Percentiles rank a stretch among this genome's conserved stretches.
These are phyloP conservation scores for Corythucha ciliata DNA, from an alignment of 2,888 invertebrate species.

Conservation along the genomic window DNA sequence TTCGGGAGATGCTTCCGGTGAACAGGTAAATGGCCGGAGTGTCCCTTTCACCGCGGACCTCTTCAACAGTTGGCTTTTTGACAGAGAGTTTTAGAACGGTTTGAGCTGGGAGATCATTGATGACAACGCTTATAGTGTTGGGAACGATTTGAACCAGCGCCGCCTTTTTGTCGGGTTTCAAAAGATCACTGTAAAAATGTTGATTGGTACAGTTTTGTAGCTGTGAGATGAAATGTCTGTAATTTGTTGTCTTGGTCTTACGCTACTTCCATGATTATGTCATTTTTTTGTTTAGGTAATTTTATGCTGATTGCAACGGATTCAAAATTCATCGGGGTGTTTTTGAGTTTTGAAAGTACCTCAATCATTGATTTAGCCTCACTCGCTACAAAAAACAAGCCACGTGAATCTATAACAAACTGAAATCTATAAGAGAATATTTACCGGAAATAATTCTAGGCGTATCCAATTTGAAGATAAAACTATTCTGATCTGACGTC, in stretches of 20 bases:
- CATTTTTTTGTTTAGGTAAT: constrained; percentile 19
- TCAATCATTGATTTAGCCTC: constrained; percentile 23
- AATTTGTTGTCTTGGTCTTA: constrained; percentile 19
- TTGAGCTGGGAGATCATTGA: constrained; percentile 28
- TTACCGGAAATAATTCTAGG: constrained; percentile 28
- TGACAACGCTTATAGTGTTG: constrained; percentile 23
- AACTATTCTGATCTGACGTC: constrained; percentile 12
- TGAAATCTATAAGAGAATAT: background rate
- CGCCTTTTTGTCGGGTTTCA: background rate
- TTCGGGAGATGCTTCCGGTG: constrained; percentile 24
- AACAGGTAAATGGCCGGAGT: constrained; percentile 18
- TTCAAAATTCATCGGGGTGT: constrained; percentile 20
- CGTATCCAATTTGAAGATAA: constrained; percentile 25
- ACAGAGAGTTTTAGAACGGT: constrained; percentile 22
- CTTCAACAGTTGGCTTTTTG: background rate
- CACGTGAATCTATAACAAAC: background rate
- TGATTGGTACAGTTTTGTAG: background rate
- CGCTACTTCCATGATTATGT: constrained; percentile 25
- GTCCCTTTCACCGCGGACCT: background rate
- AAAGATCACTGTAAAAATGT: background rate
- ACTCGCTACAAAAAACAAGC: constrained; percentile 16
- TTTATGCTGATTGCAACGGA: constrained; percentile 26
- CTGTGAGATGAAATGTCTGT: background rate
- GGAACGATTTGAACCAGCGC: constrained; percentile 26
- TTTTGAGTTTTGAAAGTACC: constrained; percentile 17